Base-by-base conservation (phyloP, 2,113 vertebrate species). In the Callopanchax toddi region DNA sequence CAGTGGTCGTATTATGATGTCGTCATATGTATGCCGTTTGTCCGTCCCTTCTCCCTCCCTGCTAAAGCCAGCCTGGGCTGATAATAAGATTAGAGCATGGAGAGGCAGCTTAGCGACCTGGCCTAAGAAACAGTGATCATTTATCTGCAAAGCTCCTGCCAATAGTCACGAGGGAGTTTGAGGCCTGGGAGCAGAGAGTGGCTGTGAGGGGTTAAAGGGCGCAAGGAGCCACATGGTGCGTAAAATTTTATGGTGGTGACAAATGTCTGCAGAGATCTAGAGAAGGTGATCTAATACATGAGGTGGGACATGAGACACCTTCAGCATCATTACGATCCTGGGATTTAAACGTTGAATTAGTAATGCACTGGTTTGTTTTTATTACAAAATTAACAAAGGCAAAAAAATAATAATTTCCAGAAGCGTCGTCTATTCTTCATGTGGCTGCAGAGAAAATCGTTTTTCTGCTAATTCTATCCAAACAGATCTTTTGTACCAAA, bases 61-160 rank as follows among this genome's bases (percentile, higher is more conserved):
- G 36, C 76, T 73, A 84, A 90, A 86, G 81, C 80, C 89, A 89
- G 88, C 88, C 89, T 89, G 79, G 76, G 68, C 74, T 67, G 81
- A 68, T 92, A 91, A 92, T 90, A 79, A 87, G 91, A 92, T 92
- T 92, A 89, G 57, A 76, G 72, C 32, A 60, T 80, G 52, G 75
- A 81, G 87, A 88, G 81, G 84, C 80, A 79, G 88, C 82, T 92
- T 91, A 89, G 82, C 23, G 69, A 84, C 86, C 86, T 81, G 79
- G 71, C 56, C 81, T 74, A 76, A 86, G 87, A 81, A 82, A 89
- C 67, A 37, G 61, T 74, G 76, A 81, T 86, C 34, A 54, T 78
- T 85, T 84, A 75, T 88, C 78, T 60, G 49, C 12, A 23, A 73
- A 68, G 81, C 80, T 69, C 53, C 60, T 60, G 74, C 68, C 76